phyloP scores from a whole-genome alignment of 2,113 vertebrate genomes.

The Sciurus niger region DNA sequence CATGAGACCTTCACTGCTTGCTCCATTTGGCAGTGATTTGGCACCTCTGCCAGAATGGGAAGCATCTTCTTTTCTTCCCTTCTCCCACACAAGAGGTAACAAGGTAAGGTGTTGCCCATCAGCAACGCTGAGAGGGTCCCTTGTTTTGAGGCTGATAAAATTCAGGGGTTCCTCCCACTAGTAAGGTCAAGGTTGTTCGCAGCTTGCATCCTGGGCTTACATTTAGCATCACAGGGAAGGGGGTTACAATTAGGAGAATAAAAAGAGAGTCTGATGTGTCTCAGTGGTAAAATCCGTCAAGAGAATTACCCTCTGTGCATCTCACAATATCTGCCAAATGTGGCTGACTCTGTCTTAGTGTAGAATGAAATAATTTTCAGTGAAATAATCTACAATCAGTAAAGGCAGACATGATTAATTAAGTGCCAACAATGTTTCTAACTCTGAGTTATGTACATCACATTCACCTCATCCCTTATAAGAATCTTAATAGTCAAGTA shows the following conservation, averaged over 20 bases:
- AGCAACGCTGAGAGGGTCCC: neutral
- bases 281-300: neutral
- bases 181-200: neutral
- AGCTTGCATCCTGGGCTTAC: neutral
- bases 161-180: neutral
- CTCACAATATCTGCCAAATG: neutral
- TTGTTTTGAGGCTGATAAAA: neutral
- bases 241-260: neutral
- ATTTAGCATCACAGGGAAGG: neutral
- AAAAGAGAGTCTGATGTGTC: neutral
- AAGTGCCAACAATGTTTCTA: neutral
- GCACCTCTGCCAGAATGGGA: neutral
- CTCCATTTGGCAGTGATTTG: neutral
- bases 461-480: neutral
- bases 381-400: neutral
- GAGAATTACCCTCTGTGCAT: neutral
- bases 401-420: neutral
- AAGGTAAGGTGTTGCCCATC: neutral
- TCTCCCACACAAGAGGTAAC: neutral
- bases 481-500: neutral
- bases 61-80: neutral
- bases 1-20: neutral
- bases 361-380: slow-evolving; percentile 6
- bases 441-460: neutral
- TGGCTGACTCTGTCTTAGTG: neutral